Percentiles rank a stretch among this genome's conserved stretches.
Conservation (phyloP, 2,113 vertebrate genomes). For the Sisor rabdophorus region DNA sequence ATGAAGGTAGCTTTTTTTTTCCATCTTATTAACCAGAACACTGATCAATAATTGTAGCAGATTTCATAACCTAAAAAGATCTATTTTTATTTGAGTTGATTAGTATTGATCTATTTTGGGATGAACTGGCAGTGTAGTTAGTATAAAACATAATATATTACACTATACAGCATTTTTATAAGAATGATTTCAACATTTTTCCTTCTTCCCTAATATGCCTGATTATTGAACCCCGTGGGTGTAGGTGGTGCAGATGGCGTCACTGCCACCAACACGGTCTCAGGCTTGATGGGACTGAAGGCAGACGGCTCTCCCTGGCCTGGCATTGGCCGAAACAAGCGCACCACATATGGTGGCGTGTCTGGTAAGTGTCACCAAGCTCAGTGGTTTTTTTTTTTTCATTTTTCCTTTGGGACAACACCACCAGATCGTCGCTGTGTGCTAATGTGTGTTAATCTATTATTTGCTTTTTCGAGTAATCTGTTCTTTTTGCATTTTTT, state of each 20-base stretch:
- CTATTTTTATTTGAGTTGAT: neutral
- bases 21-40: neutral
- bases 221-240: slow-evolving; percentile 47
- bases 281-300: slow-evolving; percentile 79
- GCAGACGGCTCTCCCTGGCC: slow-evolving; percentile 80
- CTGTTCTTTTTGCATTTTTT: slow-evolving; percentile 1
- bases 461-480: slow-evolving; percentile 3
- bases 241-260: slow-evolving; percentile 85
- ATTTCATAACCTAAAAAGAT: neutral
- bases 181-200: slow-evolving; percentile 51
- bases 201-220: slow-evolving; percentile 33
- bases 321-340: slow-evolving; percentile 68
- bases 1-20: slow-evolving; percentile 76
- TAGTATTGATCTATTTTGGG: slow-evolving; percentile 14
- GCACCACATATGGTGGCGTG: slow-evolving; percentile 80
- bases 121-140: slow-evolving; percentile 45
- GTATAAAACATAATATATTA: slow-evolving; percentile 37
- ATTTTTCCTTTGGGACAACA: slow-evolving; percentile 38
- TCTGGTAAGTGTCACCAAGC: slow-evolving; percentile 78
- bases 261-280: slow-evolving; percentile 82
- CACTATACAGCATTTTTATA: slow-evolving; percentile 32
- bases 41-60: slow-evolving; percentile 18
- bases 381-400: slow-evolving; percentile 49
- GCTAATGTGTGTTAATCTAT: slow-evolving; percentile 29
- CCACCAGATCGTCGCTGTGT: slow-evolving; percentile 29